Conservation (phyloP, 1,140 invertebrate genomes). For the Hermatobates lingyangjiaoensis region DNA sequence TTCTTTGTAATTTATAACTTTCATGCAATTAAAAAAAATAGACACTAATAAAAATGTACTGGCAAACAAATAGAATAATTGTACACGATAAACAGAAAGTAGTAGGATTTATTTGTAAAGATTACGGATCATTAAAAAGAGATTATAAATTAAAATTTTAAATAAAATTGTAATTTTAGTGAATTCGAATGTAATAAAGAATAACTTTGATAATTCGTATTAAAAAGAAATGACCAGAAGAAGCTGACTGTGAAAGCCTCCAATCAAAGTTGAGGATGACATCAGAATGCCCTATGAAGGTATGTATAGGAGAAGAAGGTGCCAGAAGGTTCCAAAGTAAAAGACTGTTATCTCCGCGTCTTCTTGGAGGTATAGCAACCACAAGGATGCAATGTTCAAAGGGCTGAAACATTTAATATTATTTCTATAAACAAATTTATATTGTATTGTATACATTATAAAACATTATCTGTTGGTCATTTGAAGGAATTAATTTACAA, state of each 20-base stretch:
- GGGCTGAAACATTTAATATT: too few relatives aligned
- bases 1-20: too few relatives aligned
- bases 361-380: conserved; percentile 63
- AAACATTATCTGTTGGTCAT: too few relatives aligned
- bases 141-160: neutral
- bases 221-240: neutral
- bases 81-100: neutral
- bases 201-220: neutral
- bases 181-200: neutral
- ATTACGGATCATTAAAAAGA: neutral
- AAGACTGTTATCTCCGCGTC: conserved; percentile 61
- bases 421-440: too few relatives aligned
- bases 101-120: neutral
- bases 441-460: too few relatives aligned
- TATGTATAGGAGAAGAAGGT: conserved; percentile 47
- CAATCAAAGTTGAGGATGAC: conserved; percentile 89
- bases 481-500: too few relatives aligned
- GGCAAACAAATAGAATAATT: neutral
- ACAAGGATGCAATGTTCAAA: conserved; percentile 84
- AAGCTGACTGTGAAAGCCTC: conserved; percentile 27
- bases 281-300: conserved; percentile 81
- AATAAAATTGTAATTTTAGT: neutral
- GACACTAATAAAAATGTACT: too few relatives aligned
- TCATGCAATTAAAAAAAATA: too few relatives aligned
- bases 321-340: conserved; percentile 56